These are phyloP conservation scores for Diachasmimorpha longicaudata DNA, from an alignment of 1,140 invertebrate species.

Conservation along the genomic window DNA sequence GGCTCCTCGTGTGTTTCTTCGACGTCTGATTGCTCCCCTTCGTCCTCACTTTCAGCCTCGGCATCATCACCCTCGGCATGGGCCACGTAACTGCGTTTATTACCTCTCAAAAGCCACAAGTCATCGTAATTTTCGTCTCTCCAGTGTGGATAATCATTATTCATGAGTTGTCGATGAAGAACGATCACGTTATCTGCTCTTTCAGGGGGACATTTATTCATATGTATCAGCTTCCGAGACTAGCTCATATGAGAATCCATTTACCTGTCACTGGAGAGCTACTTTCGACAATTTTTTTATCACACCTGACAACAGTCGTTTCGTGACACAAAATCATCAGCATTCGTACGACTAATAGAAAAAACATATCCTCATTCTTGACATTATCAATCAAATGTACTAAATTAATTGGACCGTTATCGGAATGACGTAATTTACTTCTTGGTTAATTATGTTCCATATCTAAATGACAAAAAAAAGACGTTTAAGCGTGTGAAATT, in stretches of 20 bases:
- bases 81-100: slow-evolving; percentile 14
- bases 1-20: slow-evolving; percentile 10
- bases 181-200: not conserved
- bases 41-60: not conserved
- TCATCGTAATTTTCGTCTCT: not conserved
- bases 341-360: not conserved
- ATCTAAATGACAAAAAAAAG: not conserved
- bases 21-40: slow-evolving; percentile 16
- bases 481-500: not conserved
- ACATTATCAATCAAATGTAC: not conserved
- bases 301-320: not conserved
- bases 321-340: not conserved
- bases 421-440: not conserved
- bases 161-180: not conserved
- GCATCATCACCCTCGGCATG: slow-evolving; percentile 16
- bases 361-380: not conserved
- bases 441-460: not conserved
- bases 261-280: not conserved
- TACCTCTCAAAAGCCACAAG: not conserved
- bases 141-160: not conserved
- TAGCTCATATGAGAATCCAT: not conserved
- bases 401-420: not conserved
- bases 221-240: not conserved
- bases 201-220: not conserved
- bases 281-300: not conserved